A percentile compares a stretch with the other conserved stretches of the same genome.
phyloP scores from a whole-genome alignment of 2,113 vertebrate species.

The Sinosuthora webbiana region DNA sequence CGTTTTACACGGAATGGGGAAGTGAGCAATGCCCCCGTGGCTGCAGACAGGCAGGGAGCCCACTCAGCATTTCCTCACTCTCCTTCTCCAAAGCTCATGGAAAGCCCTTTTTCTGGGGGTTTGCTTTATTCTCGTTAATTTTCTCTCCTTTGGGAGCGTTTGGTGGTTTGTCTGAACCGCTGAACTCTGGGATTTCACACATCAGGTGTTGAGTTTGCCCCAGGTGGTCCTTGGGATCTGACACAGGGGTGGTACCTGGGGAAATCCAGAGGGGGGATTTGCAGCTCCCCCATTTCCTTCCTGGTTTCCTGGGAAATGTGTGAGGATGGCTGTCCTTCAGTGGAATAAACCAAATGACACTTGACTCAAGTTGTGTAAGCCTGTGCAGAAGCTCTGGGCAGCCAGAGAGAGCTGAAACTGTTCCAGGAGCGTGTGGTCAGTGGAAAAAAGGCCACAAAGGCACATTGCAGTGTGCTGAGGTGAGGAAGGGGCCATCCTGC shows the following conservation, averaged over 20 bases:
- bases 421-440: background rate
- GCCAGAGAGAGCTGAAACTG: background rate
- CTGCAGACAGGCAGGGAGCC: background rate
- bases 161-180: background rate
- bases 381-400: background rate
- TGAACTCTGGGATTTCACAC: rapidly evolving
- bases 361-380: background rate
- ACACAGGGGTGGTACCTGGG: background rate
- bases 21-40: background rate
- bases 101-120: background rate
- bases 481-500: background rate
- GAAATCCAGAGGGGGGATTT: background rate
- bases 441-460: background rate
- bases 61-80: background rate
- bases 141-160: background rate
- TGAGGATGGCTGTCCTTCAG: background rate
- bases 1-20: background rate
- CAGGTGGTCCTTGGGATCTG: background rate
- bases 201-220: background rate
- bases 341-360: background rate
- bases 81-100: background rate
- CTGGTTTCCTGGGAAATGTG: background rate
- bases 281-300: background rate
- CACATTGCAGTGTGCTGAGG: background rate
- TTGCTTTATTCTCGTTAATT: background rate